phyloP scores from a whole-genome alignment of 1,140 invertebrate species.

The Nephila pilipes region DNA sequence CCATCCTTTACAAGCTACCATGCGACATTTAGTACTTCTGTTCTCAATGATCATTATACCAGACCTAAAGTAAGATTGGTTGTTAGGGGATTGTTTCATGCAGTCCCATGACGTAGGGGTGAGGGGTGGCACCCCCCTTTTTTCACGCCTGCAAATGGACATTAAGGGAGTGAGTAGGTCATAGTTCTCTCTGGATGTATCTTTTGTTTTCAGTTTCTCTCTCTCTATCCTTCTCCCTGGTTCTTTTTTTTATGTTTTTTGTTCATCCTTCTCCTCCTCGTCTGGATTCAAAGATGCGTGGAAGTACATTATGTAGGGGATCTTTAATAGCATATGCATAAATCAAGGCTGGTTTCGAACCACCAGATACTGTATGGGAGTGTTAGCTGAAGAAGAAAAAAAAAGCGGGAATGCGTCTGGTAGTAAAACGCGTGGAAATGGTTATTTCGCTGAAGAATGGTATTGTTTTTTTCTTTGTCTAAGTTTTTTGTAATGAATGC shows the following conservation, averaged over 20 bases:
- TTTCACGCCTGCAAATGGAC: constrained; percentile 61
- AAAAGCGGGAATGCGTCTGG: too few species aligned
- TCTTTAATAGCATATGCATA: constrained; percentile 43
- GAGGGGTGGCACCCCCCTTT: not conserved
- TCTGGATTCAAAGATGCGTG: not conserved
- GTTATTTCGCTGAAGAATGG: too few species aligned
- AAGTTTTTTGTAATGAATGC: too few species aligned
- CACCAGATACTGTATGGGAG: too few species aligned
- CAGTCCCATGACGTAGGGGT: constrained; percentile 6
- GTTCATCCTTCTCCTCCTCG: not conserved
- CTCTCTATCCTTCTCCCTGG: not conserved
- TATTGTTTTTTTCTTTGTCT: too few species aligned
- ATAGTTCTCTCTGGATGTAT: constrained; percentile 25
- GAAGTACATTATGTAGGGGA: constrained; percentile 46
- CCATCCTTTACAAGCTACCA: constrained; percentile 45
- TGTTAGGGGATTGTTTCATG: constrained; percentile 52
- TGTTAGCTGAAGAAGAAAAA: too few species aligned
- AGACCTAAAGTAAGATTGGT: constrained; percentile 37
- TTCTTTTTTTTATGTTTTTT: not conserved
- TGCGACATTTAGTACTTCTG: constrained; percentile 60
- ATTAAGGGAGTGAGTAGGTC: constrained; percentile 40
- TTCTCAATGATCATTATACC: constrained; percentile 65
- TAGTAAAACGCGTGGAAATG: too few species aligned
- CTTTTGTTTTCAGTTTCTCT: not conserved
- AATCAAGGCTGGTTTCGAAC: not conserved